Base-by-base conservation (phyloP, 2,888 invertebrate genomes). In the Callinectes sapidus region DNA sequence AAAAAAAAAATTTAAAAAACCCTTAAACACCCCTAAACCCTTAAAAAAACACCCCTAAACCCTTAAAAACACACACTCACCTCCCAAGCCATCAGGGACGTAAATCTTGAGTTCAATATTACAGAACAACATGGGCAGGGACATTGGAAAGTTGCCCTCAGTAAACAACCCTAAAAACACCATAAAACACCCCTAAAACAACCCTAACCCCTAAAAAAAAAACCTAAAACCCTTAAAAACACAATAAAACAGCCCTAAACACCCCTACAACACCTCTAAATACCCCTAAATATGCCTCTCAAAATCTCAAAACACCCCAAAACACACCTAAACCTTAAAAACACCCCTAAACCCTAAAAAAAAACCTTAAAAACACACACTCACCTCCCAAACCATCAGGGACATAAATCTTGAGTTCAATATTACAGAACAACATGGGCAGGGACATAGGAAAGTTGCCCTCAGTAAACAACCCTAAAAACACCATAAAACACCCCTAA, bases 51-150 rank as follows among this genome's bases (percentile, higher is more conserved):
- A n/a, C n/a, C n/a, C n/a, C n/a, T n/a, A n/a, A n/a, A n/a, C n/a
- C n/a, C n/a, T n/a, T n/a, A n/a, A n/a, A n/a, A n/a, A 39, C 39
- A 2, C n/a, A 3, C 66, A 81, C 81, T 32, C 18, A 61, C 98
- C 98, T 97, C 99, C 99, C 95, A 99, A 98, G 90, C 99, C 99
- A 96, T 99, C 99, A 85, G 99, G 99, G 95, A 99, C 99, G 96
- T 99, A 99, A 95, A 99, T 99, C 96, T 99, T 99, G 94, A 99
- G 97, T 96, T 99, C 99, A 95, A 99, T 99, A 96, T 99, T 98
- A 95, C 99, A 99, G 96, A 99, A 99, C 95, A 99, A 97, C 97
- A 99, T 99, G 77, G 99, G 99, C 95, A 99, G 96, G 0, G 99
- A 99, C 98, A 99, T 98, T 92, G 99, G 99, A 96, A 99, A 99